Evolutionary conservation across 2,888 invertebrate species (phyloP).

Genomic region (Mycalesis mineus): DNA sequence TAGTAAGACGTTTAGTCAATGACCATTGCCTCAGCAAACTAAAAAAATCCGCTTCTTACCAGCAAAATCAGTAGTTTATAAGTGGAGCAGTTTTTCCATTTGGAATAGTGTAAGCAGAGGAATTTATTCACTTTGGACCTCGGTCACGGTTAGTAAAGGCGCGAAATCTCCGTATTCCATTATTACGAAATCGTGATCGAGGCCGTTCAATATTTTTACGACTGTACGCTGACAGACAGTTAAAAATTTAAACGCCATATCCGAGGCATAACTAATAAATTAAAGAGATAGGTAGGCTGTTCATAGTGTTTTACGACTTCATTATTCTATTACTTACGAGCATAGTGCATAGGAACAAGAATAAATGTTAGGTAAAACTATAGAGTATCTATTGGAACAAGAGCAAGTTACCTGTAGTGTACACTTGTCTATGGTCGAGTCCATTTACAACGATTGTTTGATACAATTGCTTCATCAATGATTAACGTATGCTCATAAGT

Average conservation of each 20-base stretch:
- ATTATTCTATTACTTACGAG: conserved; percentile 18
- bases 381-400: no score
- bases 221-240: conserved; percentile 19
- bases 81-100: not conserved
- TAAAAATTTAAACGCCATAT: conserved; percentile 20
- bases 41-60: not conserved
- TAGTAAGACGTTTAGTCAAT: not conserved
- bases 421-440: no score
- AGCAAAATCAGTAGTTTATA: not conserved
- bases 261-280: conserved; percentile 25
- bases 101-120: not conserved
- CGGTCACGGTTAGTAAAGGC: conserved; percentile 48
- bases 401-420: no score
- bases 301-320: conserved; percentile 19
- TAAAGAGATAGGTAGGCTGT: conserved; percentile 12
- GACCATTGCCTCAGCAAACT: not conserved
- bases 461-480: no score
- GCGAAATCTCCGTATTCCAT: conserved; percentile 43
- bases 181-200: conserved; percentile 44
- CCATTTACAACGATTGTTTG: no score
- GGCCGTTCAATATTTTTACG: conserved; percentile 31
- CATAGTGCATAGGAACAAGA: no score
- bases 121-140: conserved; percentile 23
- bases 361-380: no score
- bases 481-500: no score